phyloP scores from a whole-genome alignment of 2,888 invertebrate genomes.

The Amorpha juglandis region DNA sequence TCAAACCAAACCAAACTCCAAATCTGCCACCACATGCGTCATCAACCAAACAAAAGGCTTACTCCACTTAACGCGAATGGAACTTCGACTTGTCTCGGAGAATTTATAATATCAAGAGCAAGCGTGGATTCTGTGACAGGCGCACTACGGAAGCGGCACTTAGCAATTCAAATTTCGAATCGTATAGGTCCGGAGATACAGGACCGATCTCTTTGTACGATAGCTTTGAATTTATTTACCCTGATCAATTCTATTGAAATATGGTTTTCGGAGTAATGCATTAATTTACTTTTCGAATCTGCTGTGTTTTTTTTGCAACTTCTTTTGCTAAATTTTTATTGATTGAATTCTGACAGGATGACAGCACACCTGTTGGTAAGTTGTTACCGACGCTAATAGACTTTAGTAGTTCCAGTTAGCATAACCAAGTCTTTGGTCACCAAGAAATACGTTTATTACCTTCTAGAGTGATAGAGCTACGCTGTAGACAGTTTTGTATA shows the following conservation, averaged over 20 bases:
- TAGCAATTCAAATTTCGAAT: conserved; percentile 25
- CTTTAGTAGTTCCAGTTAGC: too few relatives aligned
- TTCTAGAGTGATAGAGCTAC: too few relatives aligned
- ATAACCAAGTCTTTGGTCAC: too few relatives aligned
- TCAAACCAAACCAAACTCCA: too few relatives aligned
- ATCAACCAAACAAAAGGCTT: conserved; percentile 5
- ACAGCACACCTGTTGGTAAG: too few relatives aligned
- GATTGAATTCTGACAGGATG: too few relatives aligned
- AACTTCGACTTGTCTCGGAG: background rate
- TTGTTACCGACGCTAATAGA: too few relatives aligned
- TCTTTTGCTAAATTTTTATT: too few relatives aligned
- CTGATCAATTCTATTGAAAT: conserved; percentile 8
- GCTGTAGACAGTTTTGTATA: too few relatives aligned
- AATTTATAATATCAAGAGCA: conserved; percentile 8
- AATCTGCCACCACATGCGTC: background rate
- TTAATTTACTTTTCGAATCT: background rate
- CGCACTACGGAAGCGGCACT: conserved; percentile 15
- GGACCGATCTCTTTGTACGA: background rate
- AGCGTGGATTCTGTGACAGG: conserved; percentile 5
- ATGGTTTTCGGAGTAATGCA: background rate
- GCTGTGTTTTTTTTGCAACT: background rate
- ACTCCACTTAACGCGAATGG: conserved; percentile 2
- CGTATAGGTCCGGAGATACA: background rate
- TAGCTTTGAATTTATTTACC: conserved; percentile 20
- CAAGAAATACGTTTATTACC: too few relatives aligned